A percentile compares a stretch with the other conserved stretches of the same genome.
These are phyloP conservation scores for Psittacula echo DNA, from an alignment of 2,797 vertebrate genomes.

Conservation along the genomic window DNA sequence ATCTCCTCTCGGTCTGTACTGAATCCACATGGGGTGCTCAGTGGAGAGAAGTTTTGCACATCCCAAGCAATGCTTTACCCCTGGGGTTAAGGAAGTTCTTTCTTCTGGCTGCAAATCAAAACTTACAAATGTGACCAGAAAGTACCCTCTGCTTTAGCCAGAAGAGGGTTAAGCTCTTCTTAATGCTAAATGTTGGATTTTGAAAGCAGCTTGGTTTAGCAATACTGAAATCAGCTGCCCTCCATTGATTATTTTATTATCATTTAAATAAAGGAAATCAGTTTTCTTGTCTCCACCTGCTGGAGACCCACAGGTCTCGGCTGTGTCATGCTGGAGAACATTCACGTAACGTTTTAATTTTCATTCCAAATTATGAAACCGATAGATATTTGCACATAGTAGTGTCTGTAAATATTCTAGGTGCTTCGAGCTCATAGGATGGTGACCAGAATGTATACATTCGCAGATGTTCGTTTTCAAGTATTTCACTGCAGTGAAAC, in stretches of 20 bases:
- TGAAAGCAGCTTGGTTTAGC: neutral
- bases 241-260: neutral
- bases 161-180: neutral
- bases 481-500: neutral
- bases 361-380: neutral
- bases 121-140: neutral
- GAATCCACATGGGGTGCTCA: accelerated
- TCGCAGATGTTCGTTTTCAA: neutral
- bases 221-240: neutral
- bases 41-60: neutral
- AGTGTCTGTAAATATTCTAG: neutral
- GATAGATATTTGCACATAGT: neutral
- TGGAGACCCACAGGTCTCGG: neutral
- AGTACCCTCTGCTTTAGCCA: neutral
- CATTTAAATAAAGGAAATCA: neutral
- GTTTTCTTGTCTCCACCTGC: conserved; percentile 48
- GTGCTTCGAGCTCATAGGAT: neutral
- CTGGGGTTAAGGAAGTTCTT: neutral
- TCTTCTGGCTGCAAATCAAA: neutral
- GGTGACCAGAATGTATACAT: neutral
- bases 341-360: neutral
- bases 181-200: neutral
- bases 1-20: accelerated
- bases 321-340: neutral
- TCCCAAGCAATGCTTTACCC: neutral